These are phyloP conservation scores for Neomorphus geoffroyi DNA, from an alignment of 2,797 vertebrate genomes.

Conservation along the genomic window DNA sequence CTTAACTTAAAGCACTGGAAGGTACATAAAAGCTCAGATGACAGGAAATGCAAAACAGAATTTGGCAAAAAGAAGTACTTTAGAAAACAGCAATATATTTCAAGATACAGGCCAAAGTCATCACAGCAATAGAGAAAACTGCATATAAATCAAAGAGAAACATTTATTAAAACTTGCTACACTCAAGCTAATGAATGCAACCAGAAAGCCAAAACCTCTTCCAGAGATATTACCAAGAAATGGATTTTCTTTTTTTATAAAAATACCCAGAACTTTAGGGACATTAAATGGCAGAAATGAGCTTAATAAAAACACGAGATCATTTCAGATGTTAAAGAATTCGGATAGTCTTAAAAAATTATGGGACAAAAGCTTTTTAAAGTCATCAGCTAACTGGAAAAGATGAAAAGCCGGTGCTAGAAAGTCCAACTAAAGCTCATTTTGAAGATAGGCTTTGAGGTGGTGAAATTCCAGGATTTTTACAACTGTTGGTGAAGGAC, in stretches of 20 bases:
- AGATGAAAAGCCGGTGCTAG: background rate
- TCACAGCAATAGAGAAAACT: background rate
- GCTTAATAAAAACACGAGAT: background rate
- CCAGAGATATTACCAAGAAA: background rate
- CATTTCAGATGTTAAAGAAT: background rate
- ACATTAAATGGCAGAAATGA: background rate
- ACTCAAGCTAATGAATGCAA: slow-evolving; percentile 23
- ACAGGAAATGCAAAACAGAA: slow-evolving; percentile 45
- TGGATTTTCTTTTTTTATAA: background rate
- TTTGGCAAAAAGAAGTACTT: slow-evolving; percentile 8
- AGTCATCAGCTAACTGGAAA: background rate
- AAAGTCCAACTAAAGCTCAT: background rate
- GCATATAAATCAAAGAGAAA: background rate
- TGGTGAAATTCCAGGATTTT: slow-evolving; percentile 3
- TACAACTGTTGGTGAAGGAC: background rate
- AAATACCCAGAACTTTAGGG: background rate
- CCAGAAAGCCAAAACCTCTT: slow-evolving; percentile 6
- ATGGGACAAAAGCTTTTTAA: background rate
- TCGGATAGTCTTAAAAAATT: background rate
- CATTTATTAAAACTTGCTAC: slow-evolving; percentile 16
- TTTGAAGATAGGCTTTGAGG: background rate
- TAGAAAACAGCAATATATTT: slow-evolving; percentile 2
- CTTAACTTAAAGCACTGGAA: slow-evolving; percentile 1
- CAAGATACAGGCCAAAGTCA: slow-evolving; percentile 26
- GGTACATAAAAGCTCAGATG: slow-evolving; percentile 21